phyloP scores from a whole-genome alignment of 2,797 vertebrate genomes.

The Myioborus miniatus region DNA sequence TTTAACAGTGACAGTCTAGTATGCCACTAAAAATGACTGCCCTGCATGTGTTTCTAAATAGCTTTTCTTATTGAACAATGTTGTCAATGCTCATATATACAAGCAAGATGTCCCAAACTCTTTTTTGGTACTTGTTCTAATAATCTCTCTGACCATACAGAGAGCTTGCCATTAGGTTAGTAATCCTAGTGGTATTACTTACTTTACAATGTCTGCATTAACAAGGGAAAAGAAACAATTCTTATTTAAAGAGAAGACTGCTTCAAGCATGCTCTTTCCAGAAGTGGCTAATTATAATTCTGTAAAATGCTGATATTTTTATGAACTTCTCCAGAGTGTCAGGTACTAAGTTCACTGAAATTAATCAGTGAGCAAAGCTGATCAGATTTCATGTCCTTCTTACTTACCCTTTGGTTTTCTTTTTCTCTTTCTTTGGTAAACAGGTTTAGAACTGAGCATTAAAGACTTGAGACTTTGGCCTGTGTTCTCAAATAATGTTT shows the following conservation, averaged over 20 bases:
- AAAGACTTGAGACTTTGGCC: neutral
- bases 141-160: neutral
- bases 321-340: neutral
- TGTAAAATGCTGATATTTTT: neutral
- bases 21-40: neutral
- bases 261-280: neutral
- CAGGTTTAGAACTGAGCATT: neutral
- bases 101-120: neutral
- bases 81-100: neutral
- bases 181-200: neutral
- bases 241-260: neutral
- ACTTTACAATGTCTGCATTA: neutral
- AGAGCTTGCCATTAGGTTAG: neutral
- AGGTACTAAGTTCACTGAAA: neutral
- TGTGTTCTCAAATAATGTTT: neutral
- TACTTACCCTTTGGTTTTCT: neutral
- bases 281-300: neutral
- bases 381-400: neutral
- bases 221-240: neutral
- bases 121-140: neutral
- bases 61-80: neutral
- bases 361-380: neutral
- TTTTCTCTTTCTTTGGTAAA: neutral
- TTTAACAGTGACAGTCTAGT: neutral
- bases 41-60: neutral